Evolutionary conservation across 1,140 invertebrate species (phyloP).

Genomic region (Probaryconus sp.): DNA sequence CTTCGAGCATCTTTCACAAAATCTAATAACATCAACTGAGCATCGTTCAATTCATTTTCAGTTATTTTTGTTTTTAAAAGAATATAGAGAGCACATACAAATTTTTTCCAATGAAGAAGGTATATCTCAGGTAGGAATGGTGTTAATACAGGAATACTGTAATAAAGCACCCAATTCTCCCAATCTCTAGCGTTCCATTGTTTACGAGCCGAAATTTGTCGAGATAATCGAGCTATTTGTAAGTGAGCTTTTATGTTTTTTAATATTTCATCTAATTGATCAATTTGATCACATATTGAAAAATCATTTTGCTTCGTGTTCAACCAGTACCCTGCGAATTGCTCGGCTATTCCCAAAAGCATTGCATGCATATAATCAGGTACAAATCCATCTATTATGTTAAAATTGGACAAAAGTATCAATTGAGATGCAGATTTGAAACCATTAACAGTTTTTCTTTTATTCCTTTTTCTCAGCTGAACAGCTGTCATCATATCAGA

Average conservation of each 20-base stretch:
- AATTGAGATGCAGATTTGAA: conserved; percentile 10
- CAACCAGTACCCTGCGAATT: not conserved
- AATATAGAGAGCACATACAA: too few species aligned
- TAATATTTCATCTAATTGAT: conserved; percentile 1
- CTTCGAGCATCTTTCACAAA: too few species aligned
- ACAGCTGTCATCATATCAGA: not conserved
- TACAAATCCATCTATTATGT: conserved; percentile 16
- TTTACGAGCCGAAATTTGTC: conserved; percentile 9
- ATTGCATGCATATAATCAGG: not conserved
- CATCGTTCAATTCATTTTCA: too few species aligned
- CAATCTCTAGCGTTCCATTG: too few species aligned
- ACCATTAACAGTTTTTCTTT: conserved; percentile 10
- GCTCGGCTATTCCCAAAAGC: conserved; percentile 3
- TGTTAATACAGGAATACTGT: conserved; percentile 15
- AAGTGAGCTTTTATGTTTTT: conserved; percentile 9
- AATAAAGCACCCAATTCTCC: too few species aligned
- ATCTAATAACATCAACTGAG: too few species aligned
- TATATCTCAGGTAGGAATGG: not conserved
- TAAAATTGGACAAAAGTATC: conserved; percentile 16
- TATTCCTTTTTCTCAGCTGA: too few species aligned
- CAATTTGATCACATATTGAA: too few species aligned
- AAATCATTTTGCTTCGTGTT: not conserved
- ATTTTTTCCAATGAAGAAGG: too few species aligned
- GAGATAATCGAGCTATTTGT: conserved; percentile 10
- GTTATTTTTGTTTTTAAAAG: too few species aligned